Base-by-base conservation (phyloP, 2,888 invertebrate species). In the Maniola hyperantus region DNA sequence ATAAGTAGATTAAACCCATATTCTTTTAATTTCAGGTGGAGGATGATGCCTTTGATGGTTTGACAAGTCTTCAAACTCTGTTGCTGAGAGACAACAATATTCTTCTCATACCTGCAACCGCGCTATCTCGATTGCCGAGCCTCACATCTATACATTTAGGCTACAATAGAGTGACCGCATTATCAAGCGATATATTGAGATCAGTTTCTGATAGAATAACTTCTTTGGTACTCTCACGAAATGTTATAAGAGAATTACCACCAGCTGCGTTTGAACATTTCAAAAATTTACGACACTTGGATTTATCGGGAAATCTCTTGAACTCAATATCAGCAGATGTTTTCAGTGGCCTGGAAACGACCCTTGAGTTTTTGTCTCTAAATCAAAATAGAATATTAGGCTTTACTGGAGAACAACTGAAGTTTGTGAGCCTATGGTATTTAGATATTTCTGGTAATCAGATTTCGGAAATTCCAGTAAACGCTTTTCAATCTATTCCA, bases 1-100 rank as follows among this genome's bases (percentile, higher is more conserved):
- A n/a, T n/a, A n/a, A n/a, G n/a, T n/a, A 26, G 26, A 26, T 26
- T 26, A 4, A 26, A 26, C 26, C 26, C 4, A 26, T 33, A 10
- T 42, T 42, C 51, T 65, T 65, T 34, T 48, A 4, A 64, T 88
- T 89, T 53, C 87, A 97, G 97, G 95, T 98, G 69, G 97, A 97
- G 88, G 97, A 97, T 76, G 97, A 97, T 72, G 96, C 97, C 0
- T 96, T 98, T 77, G 97, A 97, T 79, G 97, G 97, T 0, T 85
- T 98, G 71, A 94, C 95, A 42, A 96, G 94, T 74, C 88, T 98
- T 15, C 95, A 96, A 83, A 95, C 95, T 46, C 89, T 98, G 0
- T 95, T 96, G 36, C 91, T 98, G 10, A 95, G 96, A 76, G 98
- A 98, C 83, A 98, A 98, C 87, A 97, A 97, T 73, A 96, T 98